These are phyloP conservation scores for Tinea semifulvella DNA, from an alignment of 2,888 invertebrate species.

Conservation along the genomic window DNA sequence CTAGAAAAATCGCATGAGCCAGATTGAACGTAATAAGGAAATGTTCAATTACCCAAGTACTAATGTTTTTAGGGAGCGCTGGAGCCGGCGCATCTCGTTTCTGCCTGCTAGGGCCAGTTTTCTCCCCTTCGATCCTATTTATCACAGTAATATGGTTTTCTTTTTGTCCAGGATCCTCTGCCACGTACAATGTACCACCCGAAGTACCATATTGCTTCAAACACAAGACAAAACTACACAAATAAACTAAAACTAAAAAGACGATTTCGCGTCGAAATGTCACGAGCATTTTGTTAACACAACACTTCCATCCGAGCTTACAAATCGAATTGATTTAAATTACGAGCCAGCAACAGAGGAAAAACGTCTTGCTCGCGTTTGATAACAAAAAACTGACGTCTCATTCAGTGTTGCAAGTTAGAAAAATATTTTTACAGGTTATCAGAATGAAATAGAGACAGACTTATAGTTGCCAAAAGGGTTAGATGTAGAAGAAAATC, in stretches of 20 bases:
- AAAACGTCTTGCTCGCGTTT: background rate
- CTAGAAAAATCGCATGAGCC: background rate
- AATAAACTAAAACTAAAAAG: conserved; percentile 36
- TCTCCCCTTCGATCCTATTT: conserved; percentile 10
- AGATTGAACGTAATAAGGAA: conserved; percentile 37
- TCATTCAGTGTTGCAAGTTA: background rate
- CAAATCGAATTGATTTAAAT: conserved; percentile 1
- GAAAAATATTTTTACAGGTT: too few species aligned
- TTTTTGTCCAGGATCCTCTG: conserved; percentile 27
- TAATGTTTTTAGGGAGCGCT: conserved; percentile 44
- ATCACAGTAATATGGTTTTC: background rate
- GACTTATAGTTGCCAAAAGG: too few species aligned
- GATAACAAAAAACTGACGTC: conserved; percentile 1
- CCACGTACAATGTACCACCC: conserved; percentile 45
- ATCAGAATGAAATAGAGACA: too few species aligned
- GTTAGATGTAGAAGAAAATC: too few species aligned
- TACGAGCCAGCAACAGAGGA: background rate
- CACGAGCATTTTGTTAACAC: conserved; percentile 59
- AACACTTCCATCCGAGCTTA: conserved; percentile 24
- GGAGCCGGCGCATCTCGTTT: conserved; percentile 47
- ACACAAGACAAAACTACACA: conserved; percentile 35
- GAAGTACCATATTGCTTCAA: conserved; percentile 36
- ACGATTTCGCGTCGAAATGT: conserved; percentile 39
- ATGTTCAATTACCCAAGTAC: conserved; percentile 54
- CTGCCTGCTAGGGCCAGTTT: conserved; percentile 29